A percentile compares a stretch with the other conserved stretches of the same genome.
Evolutionary conservation across 2,113 vertebrate species (phyloP).

Genomic region (Perca schrenkii): DNA sequence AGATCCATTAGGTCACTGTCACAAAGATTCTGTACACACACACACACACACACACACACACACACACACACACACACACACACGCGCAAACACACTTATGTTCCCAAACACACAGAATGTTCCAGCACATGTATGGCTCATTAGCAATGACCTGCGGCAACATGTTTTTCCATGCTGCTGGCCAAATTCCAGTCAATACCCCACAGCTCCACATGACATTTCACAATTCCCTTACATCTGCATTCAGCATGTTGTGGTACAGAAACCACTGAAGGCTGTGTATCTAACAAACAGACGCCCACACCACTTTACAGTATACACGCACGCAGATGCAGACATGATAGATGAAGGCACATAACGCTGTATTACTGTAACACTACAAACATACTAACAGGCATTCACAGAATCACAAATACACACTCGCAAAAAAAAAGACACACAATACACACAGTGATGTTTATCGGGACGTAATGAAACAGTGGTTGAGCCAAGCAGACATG

Average conservation of each 20-base stretch:
- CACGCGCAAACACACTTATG: neutral
- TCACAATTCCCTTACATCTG: constrained; percentile 37
- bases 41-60: neutral
- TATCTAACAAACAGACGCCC: neutral
- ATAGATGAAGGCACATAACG: neutral
- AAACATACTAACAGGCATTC: constrained; percentile 16
- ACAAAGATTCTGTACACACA: neutral
- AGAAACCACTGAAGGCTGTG: neutral
- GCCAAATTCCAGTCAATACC: constrained; percentile 53
- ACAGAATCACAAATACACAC: constrained; percentile 15
- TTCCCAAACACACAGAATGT: constrained; percentile 4
- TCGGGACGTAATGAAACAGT: constrained; percentile 34
- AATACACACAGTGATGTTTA: constrained; percentile 41
- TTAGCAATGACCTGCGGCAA: constrained; percentile 57
- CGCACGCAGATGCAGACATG: neutral
- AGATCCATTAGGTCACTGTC: neutral
- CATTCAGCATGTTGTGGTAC: constrained; percentile 15
- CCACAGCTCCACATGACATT: constrained; percentile 52
- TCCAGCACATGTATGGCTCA: constrained; percentile 53
- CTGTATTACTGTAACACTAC: constrained; percentile 17
- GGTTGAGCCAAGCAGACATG: constrained; percentile 23
- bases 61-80: neutral
- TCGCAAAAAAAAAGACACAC: neutral
- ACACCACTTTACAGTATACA: neutral
- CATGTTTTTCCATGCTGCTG: constrained; percentile 58